Evolutionary conservation across 2,113 vertebrate species (phyloP), one percentile per base, ranked within the genome.

Genomic region (Dipodomys stephensi): DNA sequence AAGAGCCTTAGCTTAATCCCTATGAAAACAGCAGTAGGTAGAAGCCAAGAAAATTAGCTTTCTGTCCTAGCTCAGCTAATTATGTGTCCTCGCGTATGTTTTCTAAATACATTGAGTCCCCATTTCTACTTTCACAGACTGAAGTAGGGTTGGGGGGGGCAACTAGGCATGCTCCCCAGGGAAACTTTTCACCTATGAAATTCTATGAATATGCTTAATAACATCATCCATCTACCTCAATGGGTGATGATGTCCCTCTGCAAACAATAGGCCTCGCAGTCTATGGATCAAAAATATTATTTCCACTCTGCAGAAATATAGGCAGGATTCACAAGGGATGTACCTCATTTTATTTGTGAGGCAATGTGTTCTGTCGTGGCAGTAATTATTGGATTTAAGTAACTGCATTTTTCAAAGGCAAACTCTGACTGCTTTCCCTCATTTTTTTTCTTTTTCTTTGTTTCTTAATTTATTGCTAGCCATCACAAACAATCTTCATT

Each of bases 391-490:
- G 93, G 78, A 97, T 97, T 95, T 96, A 97, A 97, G 92, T 91
- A 97, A 95, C 90, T 88, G 85, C 95, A 90, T 96, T 97, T 98
- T 98, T 97, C 95, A 94, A 93, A 97, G 82, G 96, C 35, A 27
- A 97, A 83, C 1, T 76, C 83, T 92, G 96, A 88, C 91, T 96
- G 93, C 71, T 97, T 96, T 57, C 15, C 53, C 12, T 18, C 53
- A 11, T 13, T 13, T 13, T 4, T 13, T 13, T 13, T 13, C 53
- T 86, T 85, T 73, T 80, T 96, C 81, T 97, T 97, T 77, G 91
- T 95, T 96, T 97, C 94, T 96, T 97, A 96, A 97, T 98, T 98
- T 98, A 98, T 96, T 94, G 96, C 90, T 95, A 93, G 96, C 72
- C 94, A 96, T 96, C 95, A 97, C 97, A 97, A 97, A 97, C 85